Evolutionary conservation across 2,888 invertebrate genomes (phyloP).

Genomic region (Linhomoeus sp.): DNA sequence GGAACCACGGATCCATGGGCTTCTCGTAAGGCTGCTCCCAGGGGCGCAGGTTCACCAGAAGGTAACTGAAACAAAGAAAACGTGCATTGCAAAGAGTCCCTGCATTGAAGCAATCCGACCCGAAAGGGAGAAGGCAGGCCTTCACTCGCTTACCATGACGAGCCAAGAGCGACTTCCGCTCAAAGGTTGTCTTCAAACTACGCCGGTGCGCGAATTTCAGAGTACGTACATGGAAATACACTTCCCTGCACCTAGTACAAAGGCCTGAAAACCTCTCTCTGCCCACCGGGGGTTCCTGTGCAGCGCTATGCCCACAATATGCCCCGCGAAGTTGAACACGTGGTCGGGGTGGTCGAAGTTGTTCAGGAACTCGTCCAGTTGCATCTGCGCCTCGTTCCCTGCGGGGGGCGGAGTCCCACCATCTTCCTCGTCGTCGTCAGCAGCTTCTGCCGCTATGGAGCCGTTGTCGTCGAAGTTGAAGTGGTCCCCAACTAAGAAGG

Average conservation of each 20-base stretch:
- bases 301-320: slow-evolving; percentile 65
- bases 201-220: no score
- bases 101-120: no score
- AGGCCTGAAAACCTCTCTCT: no score
- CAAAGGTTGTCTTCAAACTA: no score
- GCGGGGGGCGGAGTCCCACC: not conserved
- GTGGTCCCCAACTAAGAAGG: not conserved
- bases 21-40: not conserved
- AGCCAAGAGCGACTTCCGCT: no score
- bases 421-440: not conserved
- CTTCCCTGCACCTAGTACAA: no score
- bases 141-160: no score
- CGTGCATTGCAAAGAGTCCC: no score
- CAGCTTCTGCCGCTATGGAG: not conserved
- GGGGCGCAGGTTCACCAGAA: not conserved
- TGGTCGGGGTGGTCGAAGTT: slow-evolving; percentile 49
- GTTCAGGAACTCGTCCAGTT: slow-evolving; percentile 37
- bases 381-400: not conserved
- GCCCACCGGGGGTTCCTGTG: slow-evolving; percentile 38
- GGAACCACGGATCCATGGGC: not conserved
- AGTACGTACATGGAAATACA: no score
- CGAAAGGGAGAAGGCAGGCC: no score
- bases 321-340: slow-evolving; percentile 58
- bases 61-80: not conserved
- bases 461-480: no score